Conservation (phyloP, 2,797 vertebrate genomes). For the Phrynocephalus vlangalii region DNA sequence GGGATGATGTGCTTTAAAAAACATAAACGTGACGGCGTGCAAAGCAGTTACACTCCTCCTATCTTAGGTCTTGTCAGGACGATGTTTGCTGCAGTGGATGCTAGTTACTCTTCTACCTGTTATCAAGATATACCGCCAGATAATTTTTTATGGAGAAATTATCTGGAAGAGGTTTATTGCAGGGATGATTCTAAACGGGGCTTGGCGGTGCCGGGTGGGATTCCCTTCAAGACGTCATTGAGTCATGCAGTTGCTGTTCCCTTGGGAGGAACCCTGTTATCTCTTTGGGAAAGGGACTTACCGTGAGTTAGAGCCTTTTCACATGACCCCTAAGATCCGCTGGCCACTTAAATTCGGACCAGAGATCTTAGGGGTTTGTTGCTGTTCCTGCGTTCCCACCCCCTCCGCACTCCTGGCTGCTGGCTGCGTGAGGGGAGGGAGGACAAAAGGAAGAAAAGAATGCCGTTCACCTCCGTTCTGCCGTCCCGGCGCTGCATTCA, state of each 20-base stretch:
- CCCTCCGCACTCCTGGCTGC: too few relatives aligned
- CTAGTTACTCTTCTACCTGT: not conserved
- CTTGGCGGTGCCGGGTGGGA: not conserved
- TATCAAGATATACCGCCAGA: not conserved
- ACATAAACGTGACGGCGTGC: not conserved
- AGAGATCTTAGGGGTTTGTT: too few relatives aligned
- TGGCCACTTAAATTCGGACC: too few relatives aligned
- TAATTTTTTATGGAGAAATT: not conserved
- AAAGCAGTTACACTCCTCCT: not conserved
- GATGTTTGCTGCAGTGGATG: not conserved
- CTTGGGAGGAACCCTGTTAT: too few relatives aligned
- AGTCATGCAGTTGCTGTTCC: not conserved
- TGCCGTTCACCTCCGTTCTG: too few relatives aligned
- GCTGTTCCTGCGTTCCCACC: too few relatives aligned
- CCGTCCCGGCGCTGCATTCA: too few relatives aligned
- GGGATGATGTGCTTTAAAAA: not conserved
- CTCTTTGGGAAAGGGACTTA: not conserved
- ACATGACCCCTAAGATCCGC: too few relatives aligned
- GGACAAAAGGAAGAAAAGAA: too few relatives aligned
- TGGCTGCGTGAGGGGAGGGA: too few relatives aligned
- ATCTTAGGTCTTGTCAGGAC: too few relatives aligned
- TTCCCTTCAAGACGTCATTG: not conserved
- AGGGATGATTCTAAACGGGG: accelerated
- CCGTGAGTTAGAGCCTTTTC: too few relatives aligned
- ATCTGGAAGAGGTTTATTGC: not conserved